Base-by-base conservation (phyloP, 2,888 invertebrate species). In the Euplagia quadripunctaria region DNA sequence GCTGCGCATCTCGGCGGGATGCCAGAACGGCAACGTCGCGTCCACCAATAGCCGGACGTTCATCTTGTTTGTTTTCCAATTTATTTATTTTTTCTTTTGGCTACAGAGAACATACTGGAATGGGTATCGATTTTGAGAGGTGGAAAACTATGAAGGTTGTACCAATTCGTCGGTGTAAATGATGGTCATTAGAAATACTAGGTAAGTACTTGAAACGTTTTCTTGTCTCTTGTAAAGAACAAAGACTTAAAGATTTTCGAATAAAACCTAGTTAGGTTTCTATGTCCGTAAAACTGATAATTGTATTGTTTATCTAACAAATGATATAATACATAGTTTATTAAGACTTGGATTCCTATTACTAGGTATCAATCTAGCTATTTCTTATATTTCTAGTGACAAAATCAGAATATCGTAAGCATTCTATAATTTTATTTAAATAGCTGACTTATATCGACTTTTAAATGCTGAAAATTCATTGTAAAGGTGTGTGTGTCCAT, bases 1-100 rank as follows among this genome's bases (percentile, higher is more conserved):
- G 84, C 85, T 87, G 87, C 88, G 89, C 91, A 94, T 94, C 95
- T 95, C 90, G 84, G 89, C 91, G 88, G 91, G 91, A 91, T 89
- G 87, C 87, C 92, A 87, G 90, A 92, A 89, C 91, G 94, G 94
- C 95, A 94, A 95, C 95, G 93, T 91, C 93, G 95, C 95, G 90
- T 91, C 94, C 88, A 94, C 95, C 95, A 95, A 95, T 95, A 91
- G 89, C 89, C 86, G 91, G 90, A 90, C 93, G 90, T 85, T 89
- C 87, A 91, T 91, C 91, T 91, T 90, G 87, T 89, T 91, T 91
- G 88, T 91, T 93, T 93, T 91, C 87, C 85, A 87, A 87, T 91
- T 89, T 89, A 82, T 81, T 87, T 31, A 85, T 88, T 85, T 83
- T 89, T 91, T 64, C 43, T 72, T 90, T 88, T 81, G 79, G 64